phyloP scores from a whole-genome alignment of 2,888 invertebrate species.

The Diadromus collaris region DNA sequence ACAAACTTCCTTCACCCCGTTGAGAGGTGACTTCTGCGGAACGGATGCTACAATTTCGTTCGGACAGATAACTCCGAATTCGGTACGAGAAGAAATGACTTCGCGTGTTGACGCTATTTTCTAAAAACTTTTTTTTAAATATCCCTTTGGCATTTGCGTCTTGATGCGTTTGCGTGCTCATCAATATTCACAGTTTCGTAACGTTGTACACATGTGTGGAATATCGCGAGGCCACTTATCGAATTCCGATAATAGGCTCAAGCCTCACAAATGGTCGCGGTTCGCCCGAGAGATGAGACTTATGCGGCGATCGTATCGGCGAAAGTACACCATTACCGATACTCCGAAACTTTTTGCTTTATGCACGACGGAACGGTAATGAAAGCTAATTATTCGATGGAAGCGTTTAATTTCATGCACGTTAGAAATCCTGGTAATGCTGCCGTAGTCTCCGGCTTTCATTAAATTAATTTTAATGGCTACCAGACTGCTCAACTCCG shows the following conservation, averaged over 20 bases:
- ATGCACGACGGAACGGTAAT: slow-evolving; percentile 17
- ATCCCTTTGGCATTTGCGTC: not conserved
- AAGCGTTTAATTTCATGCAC: slow-evolving; percentile 23
- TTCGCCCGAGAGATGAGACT: slow-evolving; percentile 30
- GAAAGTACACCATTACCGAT: slow-evolving; percentile 11
- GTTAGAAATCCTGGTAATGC: slow-evolving; percentile 30
- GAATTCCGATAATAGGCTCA: slow-evolving; percentile 54
- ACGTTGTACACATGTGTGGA: slow-evolving; percentile 2
- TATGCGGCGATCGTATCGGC: slow-evolving; percentile 11
- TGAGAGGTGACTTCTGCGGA: slow-evolving; percentile 39
- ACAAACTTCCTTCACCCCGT: slow-evolving; percentile 33
- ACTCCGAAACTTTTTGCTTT: slow-evolving; percentile 14
- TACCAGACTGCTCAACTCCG: slow-evolving; percentile 24
- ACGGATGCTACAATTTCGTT: slow-evolving; percentile 38
- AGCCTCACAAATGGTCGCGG: slow-evolving; percentile 17
- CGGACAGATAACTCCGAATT: slow-evolving; percentile 15
- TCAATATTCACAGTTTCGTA: not conserved
- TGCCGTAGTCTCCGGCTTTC: slow-evolving; percentile 24
- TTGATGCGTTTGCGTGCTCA: not conserved
- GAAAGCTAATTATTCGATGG: slow-evolving; percentile 32
- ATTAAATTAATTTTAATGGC: slow-evolving; percentile 44
- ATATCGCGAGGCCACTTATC: slow-evolving; percentile 42
- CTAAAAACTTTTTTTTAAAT: not conserved
- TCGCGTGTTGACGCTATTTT: not conserved
- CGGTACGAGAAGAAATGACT: not conserved